Conservation (phyloP, 2,113 vertebrate species). For the Procavia capensis region DNA sequence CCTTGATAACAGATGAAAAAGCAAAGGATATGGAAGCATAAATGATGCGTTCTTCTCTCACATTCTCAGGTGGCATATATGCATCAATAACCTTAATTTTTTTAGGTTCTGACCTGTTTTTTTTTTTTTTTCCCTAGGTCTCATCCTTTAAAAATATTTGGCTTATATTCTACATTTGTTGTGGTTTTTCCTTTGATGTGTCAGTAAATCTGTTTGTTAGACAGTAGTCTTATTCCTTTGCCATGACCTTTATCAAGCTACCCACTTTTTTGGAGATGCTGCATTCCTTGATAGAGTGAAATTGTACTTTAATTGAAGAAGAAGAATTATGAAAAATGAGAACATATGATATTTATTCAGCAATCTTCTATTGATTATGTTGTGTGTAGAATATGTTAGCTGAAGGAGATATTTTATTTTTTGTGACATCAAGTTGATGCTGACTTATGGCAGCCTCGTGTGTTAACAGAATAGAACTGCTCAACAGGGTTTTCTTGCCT, state of each 20-base stretch:
- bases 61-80: neutral
- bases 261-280: neutral
- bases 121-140: neutral
- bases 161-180: neutral
- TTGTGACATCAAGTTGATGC: neutral
- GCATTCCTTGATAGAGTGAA: neutral
- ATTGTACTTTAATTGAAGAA: neutral
- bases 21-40: neutral
- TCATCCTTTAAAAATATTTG: neutral
- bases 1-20: neutral
- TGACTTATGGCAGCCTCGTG: neutral
- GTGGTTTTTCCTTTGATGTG: neutral
- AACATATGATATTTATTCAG: neutral
- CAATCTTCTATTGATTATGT: neutral
- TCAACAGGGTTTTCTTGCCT: neutral
- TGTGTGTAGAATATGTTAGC: neutral
- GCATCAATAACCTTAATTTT: neutral
- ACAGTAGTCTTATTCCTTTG: neutral
- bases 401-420: neutral
- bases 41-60: neutral
- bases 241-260: neutral
- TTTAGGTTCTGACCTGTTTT: neutral
- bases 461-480: neutral
- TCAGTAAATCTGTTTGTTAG: neutral
- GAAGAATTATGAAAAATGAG: neutral